phyloP scores from a whole-genome alignment of 1,140 invertebrate species.

The Cyclargus thomasi region DNA sequence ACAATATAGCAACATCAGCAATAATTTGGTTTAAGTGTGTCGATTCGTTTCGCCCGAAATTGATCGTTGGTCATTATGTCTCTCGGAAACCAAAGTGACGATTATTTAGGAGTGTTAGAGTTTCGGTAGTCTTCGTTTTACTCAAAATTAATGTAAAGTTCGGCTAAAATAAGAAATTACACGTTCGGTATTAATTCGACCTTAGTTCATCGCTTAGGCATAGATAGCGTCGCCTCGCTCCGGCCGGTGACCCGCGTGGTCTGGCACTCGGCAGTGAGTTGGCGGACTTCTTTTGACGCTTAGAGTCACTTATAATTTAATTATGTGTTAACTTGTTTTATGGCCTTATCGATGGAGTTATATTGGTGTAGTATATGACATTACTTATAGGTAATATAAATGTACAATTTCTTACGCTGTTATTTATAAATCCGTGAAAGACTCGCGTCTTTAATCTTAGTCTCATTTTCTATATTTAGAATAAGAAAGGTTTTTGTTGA shows the following conservation, averaged over 20 bases:
- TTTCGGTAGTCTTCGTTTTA: slow-evolving; percentile 15
- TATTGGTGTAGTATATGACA: slow-evolving; percentile 21
- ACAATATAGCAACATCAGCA: slow-evolving; percentile 56
- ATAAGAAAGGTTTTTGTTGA: slow-evolving; percentile 32
- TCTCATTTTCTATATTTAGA: slow-evolving; percentile 31
- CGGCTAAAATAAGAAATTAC: slow-evolving; percentile 20
- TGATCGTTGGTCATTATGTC: slow-evolving; percentile 41
- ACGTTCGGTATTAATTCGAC: slow-evolving; percentile 12
- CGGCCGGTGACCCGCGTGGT: too few relatives aligned
- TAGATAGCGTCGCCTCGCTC: background rate
- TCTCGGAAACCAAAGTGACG: slow-evolving; percentile 48
- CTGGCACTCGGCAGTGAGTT: background rate
- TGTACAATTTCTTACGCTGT: slow-evolving; percentile 24
- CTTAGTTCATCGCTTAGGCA: slow-evolving; percentile 13
- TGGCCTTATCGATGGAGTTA: slow-evolving; percentile 43
- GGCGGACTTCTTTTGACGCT: slow-evolving; percentile 38
- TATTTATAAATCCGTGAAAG: slow-evolving; percentile 21
- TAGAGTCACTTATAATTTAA: slow-evolving; percentile 40
- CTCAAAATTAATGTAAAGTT: slow-evolving; percentile 17
- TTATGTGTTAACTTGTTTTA: slow-evolving; percentile 60
- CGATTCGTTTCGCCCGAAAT: slow-evolving; percentile 48
- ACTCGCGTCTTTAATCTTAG: slow-evolving; percentile 26
- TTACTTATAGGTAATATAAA: slow-evolving; percentile 27
- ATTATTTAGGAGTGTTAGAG: slow-evolving; percentile 18
- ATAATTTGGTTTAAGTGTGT: slow-evolving; percentile 59